These are phyloP conservation scores for Pteronotus mesoamericanus DNA, from an alignment of 2,797 vertebrate species.

Conservation along the genomic window DNA sequence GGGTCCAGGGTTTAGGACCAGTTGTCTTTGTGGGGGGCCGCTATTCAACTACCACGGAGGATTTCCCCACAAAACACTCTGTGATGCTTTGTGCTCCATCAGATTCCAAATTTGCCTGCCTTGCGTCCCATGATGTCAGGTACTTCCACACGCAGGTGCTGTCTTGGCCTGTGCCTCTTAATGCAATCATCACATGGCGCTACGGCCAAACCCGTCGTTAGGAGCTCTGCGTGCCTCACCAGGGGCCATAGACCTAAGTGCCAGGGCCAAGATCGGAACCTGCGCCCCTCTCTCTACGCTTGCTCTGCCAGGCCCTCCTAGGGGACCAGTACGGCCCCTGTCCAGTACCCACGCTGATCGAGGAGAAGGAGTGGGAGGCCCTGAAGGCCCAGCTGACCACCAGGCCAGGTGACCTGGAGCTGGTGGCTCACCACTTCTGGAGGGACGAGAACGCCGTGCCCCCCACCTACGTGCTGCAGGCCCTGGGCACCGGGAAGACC, in stretches of 20 bases:
- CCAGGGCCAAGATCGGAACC: not conserved
- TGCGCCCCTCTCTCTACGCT: not conserved
- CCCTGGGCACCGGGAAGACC: slow-evolving; percentile 62
- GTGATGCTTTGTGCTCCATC: not conserved
- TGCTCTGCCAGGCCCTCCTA: slow-evolving; percentile 82
- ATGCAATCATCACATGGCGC: rapidly evolving
- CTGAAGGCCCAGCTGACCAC: slow-evolving; percentile 80
- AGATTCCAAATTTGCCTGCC: not conserved
- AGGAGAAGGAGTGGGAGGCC: slow-evolving; percentile 83
- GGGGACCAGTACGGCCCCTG: slow-evolving; percentile 86
- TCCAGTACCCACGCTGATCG: slow-evolving; percentile 79
- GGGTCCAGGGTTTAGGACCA: not conserved
- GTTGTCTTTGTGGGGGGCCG: not conserved
- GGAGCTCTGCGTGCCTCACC: rapidly evolving
- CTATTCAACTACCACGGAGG: not conserved
- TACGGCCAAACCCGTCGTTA: not conserved
- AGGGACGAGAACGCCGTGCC: slow-evolving; percentile 85
- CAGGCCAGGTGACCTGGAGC: slow-evolving; percentile 76
- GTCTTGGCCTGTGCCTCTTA: not conserved
- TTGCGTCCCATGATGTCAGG: not conserved
- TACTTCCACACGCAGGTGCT: not conserved
- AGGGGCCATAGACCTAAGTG: not conserved
- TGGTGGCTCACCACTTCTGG: slow-evolving; percentile 82
- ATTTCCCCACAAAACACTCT: not conserved
- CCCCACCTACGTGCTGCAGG: slow-evolving; percentile 84